Evolutionary conservation across 2,113 vertebrate species (phyloP).

Genomic region (Pionites leucogaster): DNA sequence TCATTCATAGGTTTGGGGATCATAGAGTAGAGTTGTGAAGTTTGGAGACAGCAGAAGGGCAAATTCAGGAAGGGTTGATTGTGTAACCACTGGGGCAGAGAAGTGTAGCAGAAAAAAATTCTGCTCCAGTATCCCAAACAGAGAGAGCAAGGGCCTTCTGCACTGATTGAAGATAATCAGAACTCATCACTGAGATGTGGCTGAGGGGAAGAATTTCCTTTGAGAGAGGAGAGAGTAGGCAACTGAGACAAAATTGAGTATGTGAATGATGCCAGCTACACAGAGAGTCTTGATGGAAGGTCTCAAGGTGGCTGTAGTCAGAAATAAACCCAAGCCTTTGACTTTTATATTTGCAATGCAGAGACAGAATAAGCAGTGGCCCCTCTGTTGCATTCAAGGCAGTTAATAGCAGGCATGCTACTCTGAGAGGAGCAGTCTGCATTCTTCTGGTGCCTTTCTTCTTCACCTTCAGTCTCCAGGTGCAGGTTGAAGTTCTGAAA

Average conservation of each 20-base stretch:
- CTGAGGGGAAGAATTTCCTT: neutral
- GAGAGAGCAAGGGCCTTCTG: neutral
- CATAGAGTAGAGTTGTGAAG: neutral
- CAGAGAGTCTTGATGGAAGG: neutral
- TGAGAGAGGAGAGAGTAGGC: neutral
- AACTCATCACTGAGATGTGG: neutral
- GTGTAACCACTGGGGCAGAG: neutral
- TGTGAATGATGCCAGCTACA: neutral
- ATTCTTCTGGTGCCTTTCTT: neutral
- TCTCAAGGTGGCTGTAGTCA: neutral
- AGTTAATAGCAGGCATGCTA: neutral
- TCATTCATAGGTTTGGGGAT: neutral
- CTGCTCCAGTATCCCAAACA: accelerated
- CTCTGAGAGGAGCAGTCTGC: neutral
- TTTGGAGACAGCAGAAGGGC: neutral
- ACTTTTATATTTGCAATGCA: neutral
- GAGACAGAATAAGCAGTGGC: neutral
- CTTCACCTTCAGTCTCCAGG: neutral
- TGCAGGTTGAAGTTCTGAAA: neutral
- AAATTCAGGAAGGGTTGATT: neutral
- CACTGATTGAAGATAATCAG: neutral
- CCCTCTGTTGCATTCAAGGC: neutral
- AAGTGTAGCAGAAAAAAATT: neutral
- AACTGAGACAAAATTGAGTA: neutral
- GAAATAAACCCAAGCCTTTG: neutral